Conservation (phyloP, 2,113 vertebrate species). For the Clupea harengus region DNA sequence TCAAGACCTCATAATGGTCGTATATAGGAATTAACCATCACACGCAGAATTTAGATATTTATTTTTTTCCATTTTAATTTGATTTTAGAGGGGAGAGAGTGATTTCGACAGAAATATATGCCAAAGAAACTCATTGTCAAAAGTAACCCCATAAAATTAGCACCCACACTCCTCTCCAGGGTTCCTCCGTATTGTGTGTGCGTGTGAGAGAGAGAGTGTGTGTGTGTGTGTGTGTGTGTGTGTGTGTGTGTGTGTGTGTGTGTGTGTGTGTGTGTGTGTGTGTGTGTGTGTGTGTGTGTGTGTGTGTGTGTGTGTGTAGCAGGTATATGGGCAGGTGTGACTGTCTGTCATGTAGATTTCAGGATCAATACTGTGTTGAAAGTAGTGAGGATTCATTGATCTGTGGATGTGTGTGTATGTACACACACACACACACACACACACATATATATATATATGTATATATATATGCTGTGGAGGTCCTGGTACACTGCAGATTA, state of each 20-base stretch:
- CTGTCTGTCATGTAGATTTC: not conserved
- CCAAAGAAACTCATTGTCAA: slow-evolving; percentile 72
- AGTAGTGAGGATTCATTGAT: not conserved
- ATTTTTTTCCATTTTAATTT: slow-evolving; percentile 38
- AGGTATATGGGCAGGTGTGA: not conserved
- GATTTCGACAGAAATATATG: slow-evolving; percentile 53
- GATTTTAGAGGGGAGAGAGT: slow-evolving; percentile 26
- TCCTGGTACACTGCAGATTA: not conserved
- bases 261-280: too few species aligned
- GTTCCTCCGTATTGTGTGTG: not conserved
- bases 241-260: not conserved
- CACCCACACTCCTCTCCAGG: not conserved
- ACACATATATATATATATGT: not conserved
- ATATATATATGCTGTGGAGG: not conserved
- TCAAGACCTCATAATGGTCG: not conserved
- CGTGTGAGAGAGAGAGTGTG: not conserved
- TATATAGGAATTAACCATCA: not conserved
- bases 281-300: too few species aligned
- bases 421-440: too few species aligned
- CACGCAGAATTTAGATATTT: slow-evolving; percentile 13
- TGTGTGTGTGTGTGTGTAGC: too few species aligned
- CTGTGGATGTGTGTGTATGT: not conserved
- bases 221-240: not conserved
- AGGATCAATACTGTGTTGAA: not conserved
- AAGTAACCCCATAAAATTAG: slow-evolving; percentile 21